Conservation (phyloP, 2,888 invertebrate genomes). For the Melieria crassipennis region DNA sequence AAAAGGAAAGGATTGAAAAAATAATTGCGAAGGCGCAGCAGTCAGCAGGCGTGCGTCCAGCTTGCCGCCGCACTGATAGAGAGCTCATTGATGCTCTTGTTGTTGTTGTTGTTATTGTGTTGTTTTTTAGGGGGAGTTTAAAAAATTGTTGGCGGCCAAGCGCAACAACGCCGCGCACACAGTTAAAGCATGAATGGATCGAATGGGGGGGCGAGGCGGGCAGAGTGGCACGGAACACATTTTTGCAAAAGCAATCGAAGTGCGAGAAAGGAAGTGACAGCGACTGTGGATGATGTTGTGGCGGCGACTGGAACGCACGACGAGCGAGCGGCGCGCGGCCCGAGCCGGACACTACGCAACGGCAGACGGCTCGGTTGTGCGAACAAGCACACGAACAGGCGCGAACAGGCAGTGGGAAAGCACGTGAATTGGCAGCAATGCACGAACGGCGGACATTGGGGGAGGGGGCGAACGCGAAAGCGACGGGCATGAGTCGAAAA, state of each 20-base stretch:
- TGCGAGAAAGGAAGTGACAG: no score
- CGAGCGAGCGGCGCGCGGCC: not conserved
- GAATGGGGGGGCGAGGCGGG: no score
- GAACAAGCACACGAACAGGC: not conserved
- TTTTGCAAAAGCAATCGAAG: no score
- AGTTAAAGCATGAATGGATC: no score
- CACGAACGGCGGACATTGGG: not conserved
- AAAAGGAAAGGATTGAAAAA: constrained; percentile 3
- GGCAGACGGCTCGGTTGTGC: not conserved
- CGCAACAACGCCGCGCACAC: no score
- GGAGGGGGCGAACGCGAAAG: not conserved
- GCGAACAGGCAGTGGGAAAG: not conserved
- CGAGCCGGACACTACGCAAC: not conserved
- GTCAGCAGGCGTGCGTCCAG: constrained; percentile 19
- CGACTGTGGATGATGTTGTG: no score
- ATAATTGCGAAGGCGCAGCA: constrained; percentile 6
- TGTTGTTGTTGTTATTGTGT: not conserved
- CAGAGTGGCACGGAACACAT: no score
- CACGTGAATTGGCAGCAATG: not conserved
- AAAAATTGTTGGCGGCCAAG: no score
- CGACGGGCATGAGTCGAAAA: no score
- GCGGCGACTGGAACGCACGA: not conserved
- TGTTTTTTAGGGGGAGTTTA: no score
- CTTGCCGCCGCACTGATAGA: constrained; percentile 2
- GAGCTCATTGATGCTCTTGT: not conserved